Evolutionary conservation across 2,888 invertebrate genomes (phyloP), one percentile per base, ranked within the genome.

Genomic region (Eurytoma adleriae): DNA sequence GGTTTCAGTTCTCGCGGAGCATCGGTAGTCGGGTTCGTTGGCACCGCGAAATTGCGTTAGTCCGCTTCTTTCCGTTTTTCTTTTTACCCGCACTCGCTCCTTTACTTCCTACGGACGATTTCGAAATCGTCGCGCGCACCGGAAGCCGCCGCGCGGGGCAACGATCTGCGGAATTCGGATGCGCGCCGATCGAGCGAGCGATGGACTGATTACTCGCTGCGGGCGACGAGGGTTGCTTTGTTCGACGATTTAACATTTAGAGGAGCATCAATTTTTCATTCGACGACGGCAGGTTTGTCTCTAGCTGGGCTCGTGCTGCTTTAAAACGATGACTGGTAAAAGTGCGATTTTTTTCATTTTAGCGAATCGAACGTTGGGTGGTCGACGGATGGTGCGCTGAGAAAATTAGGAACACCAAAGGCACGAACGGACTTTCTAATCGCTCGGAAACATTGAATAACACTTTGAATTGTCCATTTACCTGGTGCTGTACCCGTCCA

Each of bases 401-500:
- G 59, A 70, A 48, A 74, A 69, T 70, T 18, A 75, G 50, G 67
- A 50, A 57, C 59, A 67, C 56, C 13, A 48, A 40, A 75, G 4
- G 12, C 18, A 48, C 10, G 14, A 54, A 40, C 66, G 66, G 71
- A 71, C 61, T 67, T 73, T 77, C 77, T 73, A 78, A 56, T 14
- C 20, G 13, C 50, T 66, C 24, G 54, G 69, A 62, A 30, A 73
- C 74, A 78, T 74, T 50, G 18, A 79, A 59, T 62, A 70, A 78
- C 62, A 59, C 50, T 73, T 40, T 64, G 67, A 64, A 62, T 70
- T 78, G 48, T 83, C 74, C 69, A 81, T 86, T 24, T 87, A 87
- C 87, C 87, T 87, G 84, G 70, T 66, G 78, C 56, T 66, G 70
- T 83, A 72, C 69, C 73, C 83, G 86, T 86, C 86, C 83, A 83